These are phyloP conservation scores for Apomyelois bistriatella DNA, from an alignment of 2,888 invertebrate species.

Conservation along the genomic window DNA sequence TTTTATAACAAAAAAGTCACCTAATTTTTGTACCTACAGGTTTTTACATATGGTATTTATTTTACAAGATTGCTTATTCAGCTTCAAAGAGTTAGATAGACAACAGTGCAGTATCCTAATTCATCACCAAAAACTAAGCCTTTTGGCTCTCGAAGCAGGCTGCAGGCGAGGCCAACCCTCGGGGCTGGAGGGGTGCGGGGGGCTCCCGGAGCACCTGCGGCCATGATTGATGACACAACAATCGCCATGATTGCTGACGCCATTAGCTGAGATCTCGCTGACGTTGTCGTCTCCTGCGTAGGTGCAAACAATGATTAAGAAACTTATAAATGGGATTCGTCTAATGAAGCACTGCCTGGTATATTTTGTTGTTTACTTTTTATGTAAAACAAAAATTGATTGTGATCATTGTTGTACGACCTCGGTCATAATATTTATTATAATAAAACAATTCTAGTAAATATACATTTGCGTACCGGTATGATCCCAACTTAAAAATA, in stretches of 20 bases:
- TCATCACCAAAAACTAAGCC: slow-evolving; percentile 1
- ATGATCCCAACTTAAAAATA: too few species aligned
- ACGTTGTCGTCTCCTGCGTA: slow-evolving; percentile 15
- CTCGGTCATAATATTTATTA: too few species aligned
- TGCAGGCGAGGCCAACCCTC: slow-evolving; percentile 36
- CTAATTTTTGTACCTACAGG: too few species aligned
- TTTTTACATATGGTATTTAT: too few species aligned
- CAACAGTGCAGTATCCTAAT: neutral
- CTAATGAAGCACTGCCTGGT: neutral
- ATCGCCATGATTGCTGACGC: slow-evolving; percentile 59
- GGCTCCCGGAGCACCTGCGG: slow-evolving; percentile 58
- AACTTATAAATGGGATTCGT: slow-evolving; percentile 14
- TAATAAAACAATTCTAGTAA: too few species aligned
- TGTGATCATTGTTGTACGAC: too few species aligned
- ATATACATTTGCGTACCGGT: too few species aligned
- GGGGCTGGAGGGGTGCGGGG: slow-evolving; percentile 27
- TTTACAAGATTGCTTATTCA: too few species aligned
- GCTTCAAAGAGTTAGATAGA: neutral
- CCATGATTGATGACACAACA: slow-evolving; percentile 73
- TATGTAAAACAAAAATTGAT: too few species aligned
- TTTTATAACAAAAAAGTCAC: too few species aligned
- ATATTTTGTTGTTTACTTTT: neutral
- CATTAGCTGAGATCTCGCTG: slow-evolving; percentile 37
- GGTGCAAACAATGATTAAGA: slow-evolving; percentile 22
- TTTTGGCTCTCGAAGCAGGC: slow-evolving; percentile 34